Evolutionary conservation across 2,113 vertebrate species (phyloP).

Genomic region (Caloenas nicobarica): DNA sequence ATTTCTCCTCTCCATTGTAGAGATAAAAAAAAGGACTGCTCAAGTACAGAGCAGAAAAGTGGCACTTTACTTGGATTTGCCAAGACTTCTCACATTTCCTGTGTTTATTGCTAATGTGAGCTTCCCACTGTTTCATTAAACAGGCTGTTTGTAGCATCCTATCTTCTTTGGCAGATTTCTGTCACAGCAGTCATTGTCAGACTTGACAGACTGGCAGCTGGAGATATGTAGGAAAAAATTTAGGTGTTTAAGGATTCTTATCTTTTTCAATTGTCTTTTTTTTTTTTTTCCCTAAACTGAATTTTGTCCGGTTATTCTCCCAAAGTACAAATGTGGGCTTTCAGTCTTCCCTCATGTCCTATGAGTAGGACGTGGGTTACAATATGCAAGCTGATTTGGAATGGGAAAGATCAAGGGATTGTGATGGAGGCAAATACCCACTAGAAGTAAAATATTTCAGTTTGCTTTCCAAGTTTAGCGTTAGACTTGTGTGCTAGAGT

Average conservation of each 20-base stretch:
- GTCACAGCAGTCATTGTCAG: neutral
- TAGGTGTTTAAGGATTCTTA: neutral
- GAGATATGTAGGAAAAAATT: neutral
- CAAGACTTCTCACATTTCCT: neutral
- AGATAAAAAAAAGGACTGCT: neutral
- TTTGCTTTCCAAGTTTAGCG: neutral
- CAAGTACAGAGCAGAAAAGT: neutral
- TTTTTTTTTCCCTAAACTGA: neutral
- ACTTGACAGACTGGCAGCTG: conserved; percentile 17
- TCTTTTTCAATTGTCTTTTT: neutral
- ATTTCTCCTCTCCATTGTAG: neutral
- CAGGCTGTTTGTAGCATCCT: neutral
- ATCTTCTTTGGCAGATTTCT: conserved; percentile 36
- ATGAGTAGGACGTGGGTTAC: neutral
- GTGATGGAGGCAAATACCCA: neutral
- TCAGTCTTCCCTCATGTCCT: neutral
- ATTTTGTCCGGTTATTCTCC: neutral
- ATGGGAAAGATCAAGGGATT: neutral
- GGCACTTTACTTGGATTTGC: neutral
- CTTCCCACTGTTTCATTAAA: conserved; percentile 20
- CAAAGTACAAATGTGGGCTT: neutral
- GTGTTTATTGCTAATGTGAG: conserved; percentile 15
- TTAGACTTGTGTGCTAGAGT: neutral
- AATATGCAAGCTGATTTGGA: neutral
- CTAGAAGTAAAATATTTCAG: neutral